Conservation (phyloP, 2,797 vertebrate genomes). For the Mormyrops boulengeri region DNA sequence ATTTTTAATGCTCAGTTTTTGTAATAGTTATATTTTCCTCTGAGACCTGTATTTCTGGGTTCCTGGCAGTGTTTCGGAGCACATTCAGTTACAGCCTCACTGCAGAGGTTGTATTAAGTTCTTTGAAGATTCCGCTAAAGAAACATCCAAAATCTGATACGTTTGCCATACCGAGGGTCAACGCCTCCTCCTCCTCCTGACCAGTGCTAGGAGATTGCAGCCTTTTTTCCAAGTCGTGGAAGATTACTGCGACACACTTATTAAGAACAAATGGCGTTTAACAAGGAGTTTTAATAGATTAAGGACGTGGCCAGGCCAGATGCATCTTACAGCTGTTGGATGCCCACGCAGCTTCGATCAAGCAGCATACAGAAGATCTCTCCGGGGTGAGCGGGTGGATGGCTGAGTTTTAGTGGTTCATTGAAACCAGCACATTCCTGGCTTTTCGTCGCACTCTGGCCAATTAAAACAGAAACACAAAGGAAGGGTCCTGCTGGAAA, state of each 20-base stretch:
- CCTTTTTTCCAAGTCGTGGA: slow-evolving; percentile 17
- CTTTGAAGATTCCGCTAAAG: not conserved
- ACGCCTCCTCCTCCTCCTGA: not conserved
- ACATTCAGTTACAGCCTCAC: not conserved
- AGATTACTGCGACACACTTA: slow-evolving; percentile 10
- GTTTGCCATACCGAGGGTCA: not conserved
- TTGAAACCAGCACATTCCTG: not conserved
- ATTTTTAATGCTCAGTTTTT: not conserved
- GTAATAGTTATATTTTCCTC: not conserved
- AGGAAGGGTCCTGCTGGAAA: slow-evolving; percentile 13
- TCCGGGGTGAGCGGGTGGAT: not conserved
- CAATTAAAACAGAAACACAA: slow-evolving; percentile 29
- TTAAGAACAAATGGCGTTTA: slow-evolving; percentile 25
- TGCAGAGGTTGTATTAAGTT: not conserved
- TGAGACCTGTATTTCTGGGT: not conserved
- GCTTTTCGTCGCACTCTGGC: slow-evolving; percentile 12
- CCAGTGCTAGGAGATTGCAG: not conserved
- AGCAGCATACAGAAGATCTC: slow-evolving; percentile 11
- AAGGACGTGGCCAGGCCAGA: slow-evolving; percentile 22
- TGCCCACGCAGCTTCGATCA: slow-evolving; percentile 35
- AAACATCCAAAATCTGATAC: not conserved
- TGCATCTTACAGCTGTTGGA: slow-evolving; percentile 37
- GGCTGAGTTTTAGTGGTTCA: not conserved
- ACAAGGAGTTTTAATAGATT: slow-evolving; percentile 39
- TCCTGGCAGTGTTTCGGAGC: not conserved